Conservation (phyloP, 2,888 invertebrate species). For the Meta bourneti region DNA sequence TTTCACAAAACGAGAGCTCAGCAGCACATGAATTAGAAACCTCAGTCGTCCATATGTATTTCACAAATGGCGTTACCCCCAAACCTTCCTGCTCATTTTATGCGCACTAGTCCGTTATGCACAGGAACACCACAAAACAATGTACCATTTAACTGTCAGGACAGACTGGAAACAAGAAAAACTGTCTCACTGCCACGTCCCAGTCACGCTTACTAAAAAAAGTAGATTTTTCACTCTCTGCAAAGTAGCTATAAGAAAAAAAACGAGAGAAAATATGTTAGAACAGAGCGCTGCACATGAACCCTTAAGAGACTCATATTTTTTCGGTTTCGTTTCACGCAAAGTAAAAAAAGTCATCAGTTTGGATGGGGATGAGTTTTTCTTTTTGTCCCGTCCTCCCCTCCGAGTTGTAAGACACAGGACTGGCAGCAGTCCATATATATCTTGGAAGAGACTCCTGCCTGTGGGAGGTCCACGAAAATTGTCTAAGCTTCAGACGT, state of each 20-base stretch:
- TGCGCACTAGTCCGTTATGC: constrained; percentile 30
- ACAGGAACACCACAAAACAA: constrained; percentile 36
- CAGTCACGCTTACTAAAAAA: constrained; percentile 47
- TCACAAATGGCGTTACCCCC: background rate
- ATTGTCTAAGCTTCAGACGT: constrained; percentile 34
- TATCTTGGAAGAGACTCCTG: constrained; percentile 29
- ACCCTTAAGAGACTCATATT: constrained; percentile 60
- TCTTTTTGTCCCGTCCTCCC: background rate
- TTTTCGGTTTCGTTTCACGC: constrained; percentile 23
- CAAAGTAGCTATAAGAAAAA: background rate
- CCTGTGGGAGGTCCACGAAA: constrained; percentile 61
- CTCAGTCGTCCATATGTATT: too few relatives aligned
- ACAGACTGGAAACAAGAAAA: constrained; percentile 58
- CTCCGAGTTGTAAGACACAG: constrained; percentile 10
- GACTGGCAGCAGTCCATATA: constrained; percentile 50
- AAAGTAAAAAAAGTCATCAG: constrained; percentile 3
- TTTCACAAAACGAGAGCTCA: too few relatives aligned
- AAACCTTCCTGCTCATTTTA: constrained; percentile 15
- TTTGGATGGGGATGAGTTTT: constrained; percentile 32
- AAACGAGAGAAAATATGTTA: constrained; percentile 11
- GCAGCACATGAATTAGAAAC: too few relatives aligned
- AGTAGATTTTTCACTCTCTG: background rate
- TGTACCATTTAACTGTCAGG: constrained; percentile 61
- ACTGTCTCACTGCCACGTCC: constrained; percentile 40
- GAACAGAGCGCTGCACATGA: constrained; percentile 50